Base-by-base conservation (phyloP, 2,888 invertebrate genomes). In the Leptinotarsa tumamoca region DNA sequence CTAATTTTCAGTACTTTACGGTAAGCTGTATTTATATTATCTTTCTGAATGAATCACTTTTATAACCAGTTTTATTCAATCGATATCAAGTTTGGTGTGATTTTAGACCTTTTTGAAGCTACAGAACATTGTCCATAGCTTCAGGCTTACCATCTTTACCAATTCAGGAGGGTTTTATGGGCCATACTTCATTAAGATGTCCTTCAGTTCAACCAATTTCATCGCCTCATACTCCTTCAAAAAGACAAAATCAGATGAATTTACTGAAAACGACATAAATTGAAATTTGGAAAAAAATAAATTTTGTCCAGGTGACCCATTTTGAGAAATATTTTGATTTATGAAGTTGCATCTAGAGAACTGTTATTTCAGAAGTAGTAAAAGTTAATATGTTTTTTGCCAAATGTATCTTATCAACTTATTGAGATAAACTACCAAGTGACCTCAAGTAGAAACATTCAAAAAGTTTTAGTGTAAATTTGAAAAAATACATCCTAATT, bases 201-300 rank as follows among this genome's bases (percentile, higher is more conserved):
- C 96, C 89, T 99, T 95, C 68, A 97, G 90, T 83, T 95, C 92
- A 68, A 98, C 96, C 70, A 99, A 90, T 87, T 97, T 94, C 93
- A 98, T 94, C 0, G 98, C 98, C 89, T 99, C 98, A 86, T 95
- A 95, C 87, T 99, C 99, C 90, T 99, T 99, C 91, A 93, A 71
- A 80, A 82, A 51, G 17, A 54, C 58, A 74, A 71, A 21, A 68
- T 52, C n/a, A 4, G n/a, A 52, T 54, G 54, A 71, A 33, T n/a
- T 58, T 21, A 54, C 10, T 27, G 50, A 71, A 63, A 63, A 52
- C 27, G 33, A 33, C 10, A 33, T 33, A 33, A 33, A 10, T 33
- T 7, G 33, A 33, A 10, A 33, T 33, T 33, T 33, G 33, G 33
- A 33, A 33, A 33, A 33, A 33, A 33, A 33, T 33, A 10, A 33